Evolutionary conservation across 2,888 invertebrate species (phyloP).

Genomic region (Campoletis raptor): DNA sequence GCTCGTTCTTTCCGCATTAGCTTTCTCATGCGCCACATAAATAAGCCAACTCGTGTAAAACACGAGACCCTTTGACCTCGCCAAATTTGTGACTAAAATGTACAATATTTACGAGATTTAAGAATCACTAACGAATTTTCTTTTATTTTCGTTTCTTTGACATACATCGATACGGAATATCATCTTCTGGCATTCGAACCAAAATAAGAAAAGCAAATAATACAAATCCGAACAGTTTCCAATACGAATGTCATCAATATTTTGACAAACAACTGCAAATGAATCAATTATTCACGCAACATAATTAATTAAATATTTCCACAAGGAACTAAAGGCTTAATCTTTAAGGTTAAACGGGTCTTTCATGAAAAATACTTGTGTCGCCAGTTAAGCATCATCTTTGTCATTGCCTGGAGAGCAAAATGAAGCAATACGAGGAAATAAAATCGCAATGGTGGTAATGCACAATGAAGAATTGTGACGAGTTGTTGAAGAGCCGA

Average conservation of each 20-base stretch:
- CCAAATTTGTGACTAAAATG: conserved; percentile 38
- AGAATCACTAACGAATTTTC: neutral
- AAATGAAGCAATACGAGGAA: conserved; percentile 69
- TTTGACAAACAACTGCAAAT: no score
- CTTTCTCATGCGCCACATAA: conserved; percentile 45
- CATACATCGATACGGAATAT: neutral
- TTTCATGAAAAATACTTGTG: neutral
- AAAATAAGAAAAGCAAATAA: neutral
- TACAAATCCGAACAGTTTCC: no score
- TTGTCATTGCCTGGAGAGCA: conserved; percentile 30
- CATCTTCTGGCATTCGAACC: neutral
- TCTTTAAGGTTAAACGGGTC: neutral
- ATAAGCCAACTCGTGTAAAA: conserved; percentile 58
- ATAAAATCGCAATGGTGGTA: conserved; percentile 65
- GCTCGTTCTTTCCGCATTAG: conserved; percentile 68
- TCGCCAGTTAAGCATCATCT: conserved; percentile 33
- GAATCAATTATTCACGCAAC: neutral
- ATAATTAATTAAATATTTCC: neutral
- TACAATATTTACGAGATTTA: neutral
- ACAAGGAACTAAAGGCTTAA: neutral
- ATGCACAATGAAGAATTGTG: conserved; percentile 62
- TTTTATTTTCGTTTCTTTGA: neutral
- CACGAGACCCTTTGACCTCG: conserved; percentile 59
- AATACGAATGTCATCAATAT: neutral
- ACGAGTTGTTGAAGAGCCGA: conserved; percentile 23